Evolutionary conservation across 2,113 vertebrate species (phyloP), one percentile per base, ranked within the genome.

Genomic region (Willisornis vidua): DNA sequence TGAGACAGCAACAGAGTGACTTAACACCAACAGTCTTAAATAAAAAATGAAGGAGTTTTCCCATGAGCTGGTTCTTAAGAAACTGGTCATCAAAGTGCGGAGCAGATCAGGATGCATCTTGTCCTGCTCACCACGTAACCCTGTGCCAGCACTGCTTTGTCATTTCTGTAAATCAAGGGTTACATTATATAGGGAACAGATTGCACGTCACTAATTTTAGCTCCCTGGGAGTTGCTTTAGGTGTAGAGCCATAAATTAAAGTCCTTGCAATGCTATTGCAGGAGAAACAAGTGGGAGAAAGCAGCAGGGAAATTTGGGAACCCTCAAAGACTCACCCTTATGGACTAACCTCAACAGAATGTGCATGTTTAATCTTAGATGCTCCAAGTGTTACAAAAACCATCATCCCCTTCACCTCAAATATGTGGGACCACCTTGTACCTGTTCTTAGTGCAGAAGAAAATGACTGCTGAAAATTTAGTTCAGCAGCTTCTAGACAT

Each of bases 361-460:
- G 3, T 1, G 25, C 9, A 11, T 0, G 3, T 8, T 48, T 39
- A 55, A 39, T 58, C 15, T 8, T 54, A 31, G 6, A 3, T 7
- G 46, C 41, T 81, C 31, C 12, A 17, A 16, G 20, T 5, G 57
- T n/a, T 18, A 11, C n/a, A 51, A 54, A 35, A 5, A 4, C 12
- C 16, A 33, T 2, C 10, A 71, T 29, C 19, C 33, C 25, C 12
- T 26, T 33, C 28, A 52, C 35, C 31, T 43, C 46, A 71, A 67
- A 72, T 6, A 7, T 8, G 14, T 1, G 22, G 58, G 73, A 29
- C 19, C 45, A 48, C 25, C n/a, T 12, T 3, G 22, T 33, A n/a
- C 6, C 54, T 24, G 9, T 67, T 16, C 62, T 41, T 11, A 76
- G 54, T 24, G 75, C 41, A 45, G 71, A 33, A 28, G 37, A 29